Evolutionary conservation across 1,140 invertebrate genomes (phyloP).

Genomic region (Pogonomyrmex californicus): DNA sequence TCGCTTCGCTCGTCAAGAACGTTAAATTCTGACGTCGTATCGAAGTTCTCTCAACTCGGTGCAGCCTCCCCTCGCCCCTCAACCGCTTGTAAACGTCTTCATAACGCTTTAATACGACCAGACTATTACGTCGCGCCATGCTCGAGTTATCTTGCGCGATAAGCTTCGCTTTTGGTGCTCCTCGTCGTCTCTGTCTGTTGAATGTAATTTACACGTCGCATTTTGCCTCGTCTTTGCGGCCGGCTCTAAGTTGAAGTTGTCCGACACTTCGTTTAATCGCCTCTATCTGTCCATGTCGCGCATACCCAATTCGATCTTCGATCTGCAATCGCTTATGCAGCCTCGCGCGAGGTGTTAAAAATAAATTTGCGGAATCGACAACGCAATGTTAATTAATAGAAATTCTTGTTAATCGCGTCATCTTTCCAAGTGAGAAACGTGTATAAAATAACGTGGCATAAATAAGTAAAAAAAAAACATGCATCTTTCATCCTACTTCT

Average conservation of each 20-base stretch:
- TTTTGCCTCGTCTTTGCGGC: conserved; percentile 35
- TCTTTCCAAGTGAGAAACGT: neutral
- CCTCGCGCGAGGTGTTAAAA: neutral
- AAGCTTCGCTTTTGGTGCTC: conserved; percentile 35
- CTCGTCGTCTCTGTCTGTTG: conserved; percentile 15
- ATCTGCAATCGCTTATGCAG: conserved; percentile 22
- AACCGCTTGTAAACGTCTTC: conserved; percentile 37
- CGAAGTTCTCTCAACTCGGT: neutral
- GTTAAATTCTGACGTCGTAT: conserved; percentile 20
- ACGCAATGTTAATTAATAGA: neutral
- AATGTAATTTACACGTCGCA: conserved; percentile 52
- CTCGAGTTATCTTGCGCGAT: conserved; percentile 35
- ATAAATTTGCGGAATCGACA: conserved; percentile 19
- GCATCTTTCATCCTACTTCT: neutral
- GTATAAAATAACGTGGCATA: neutral
- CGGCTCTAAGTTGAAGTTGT: conserved; percentile 20
- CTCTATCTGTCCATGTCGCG: conserved; percentile 21
- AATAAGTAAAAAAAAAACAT: neutral
- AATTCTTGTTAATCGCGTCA: neutral
- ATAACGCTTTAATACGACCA: conserved; percentile 49
- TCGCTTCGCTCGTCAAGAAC: neutral
- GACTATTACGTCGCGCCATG: conserved; percentile 33
- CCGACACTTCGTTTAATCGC: conserved; percentile 43
- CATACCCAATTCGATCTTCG: conserved; percentile 17
- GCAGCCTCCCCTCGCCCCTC: neutral